Conservation (phyloP, 2,113 vertebrate species). For the Eptesicus fuscus region DNA sequence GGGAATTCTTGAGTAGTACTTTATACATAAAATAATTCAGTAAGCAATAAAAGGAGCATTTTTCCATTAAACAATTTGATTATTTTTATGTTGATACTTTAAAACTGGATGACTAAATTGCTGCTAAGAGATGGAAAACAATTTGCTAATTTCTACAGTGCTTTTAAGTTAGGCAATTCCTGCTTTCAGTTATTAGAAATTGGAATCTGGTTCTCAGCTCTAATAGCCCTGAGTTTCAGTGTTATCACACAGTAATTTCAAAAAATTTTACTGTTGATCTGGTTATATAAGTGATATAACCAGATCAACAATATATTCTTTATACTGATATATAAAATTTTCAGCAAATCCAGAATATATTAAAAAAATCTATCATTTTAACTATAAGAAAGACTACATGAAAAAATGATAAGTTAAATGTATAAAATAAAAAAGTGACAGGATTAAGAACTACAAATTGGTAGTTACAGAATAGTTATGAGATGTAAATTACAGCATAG, state of each 20-base stretch:
- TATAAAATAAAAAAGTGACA: not conserved
- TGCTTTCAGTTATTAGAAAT: not conserved
- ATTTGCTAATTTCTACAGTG: not conserved
- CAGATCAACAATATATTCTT: no score
- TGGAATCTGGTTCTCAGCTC: not conserved
- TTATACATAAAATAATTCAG: not conserved
- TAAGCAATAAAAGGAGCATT: not conserved
- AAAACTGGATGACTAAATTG: not conserved
- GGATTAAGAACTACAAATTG: not conserved
- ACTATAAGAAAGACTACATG: not conserved
- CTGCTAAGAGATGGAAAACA: not conserved
- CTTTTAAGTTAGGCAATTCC: not conserved
- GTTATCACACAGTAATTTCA: not conserved
- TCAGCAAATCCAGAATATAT: not conserved
- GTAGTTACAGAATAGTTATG: not conserved
- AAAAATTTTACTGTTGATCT: not conserved
- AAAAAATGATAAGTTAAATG: not conserved
- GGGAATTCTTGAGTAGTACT: not conserved
- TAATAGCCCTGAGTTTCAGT: not conserved
- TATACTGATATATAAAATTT: not conserved
- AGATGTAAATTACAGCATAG: not conserved
- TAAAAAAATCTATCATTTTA: not conserved
- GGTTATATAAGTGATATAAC: not conserved
- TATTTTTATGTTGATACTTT: slow-evolving; percentile 16
- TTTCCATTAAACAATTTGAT: not conserved